Evolutionary conservation across 1,140 invertebrate species (phyloP).

Genomic region (Samia ricini): DNA sequence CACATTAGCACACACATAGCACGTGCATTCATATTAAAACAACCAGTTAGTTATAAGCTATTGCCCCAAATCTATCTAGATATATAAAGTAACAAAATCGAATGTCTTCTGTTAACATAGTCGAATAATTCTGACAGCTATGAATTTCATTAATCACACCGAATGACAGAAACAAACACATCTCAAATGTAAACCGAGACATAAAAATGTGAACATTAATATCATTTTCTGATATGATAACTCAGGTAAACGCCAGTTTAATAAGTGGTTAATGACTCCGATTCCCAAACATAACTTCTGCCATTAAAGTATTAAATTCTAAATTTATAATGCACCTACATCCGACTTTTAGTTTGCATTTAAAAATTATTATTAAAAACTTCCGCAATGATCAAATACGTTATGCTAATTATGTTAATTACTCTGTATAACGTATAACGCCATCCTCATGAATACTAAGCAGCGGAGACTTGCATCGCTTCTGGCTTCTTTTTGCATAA

Average conservation of each 20-base stretch:
- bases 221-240: neutral
- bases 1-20: no score
- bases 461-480: constrained; percentile 50
- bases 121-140: no score
- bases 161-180: neutral
- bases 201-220: neutral
- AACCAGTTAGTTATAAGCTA: no score
- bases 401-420: neutral
- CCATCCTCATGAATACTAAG: constrained; percentile 58
- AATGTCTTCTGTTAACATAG: no score
- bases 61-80: no score
- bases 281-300: constrained; percentile 7
- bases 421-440: constrained; percentile 31
- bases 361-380: neutral
- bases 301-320: neutral
- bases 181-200: neutral
- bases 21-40: no score
- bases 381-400: neutral
- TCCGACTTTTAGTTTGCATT: neutral
- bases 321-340: neutral
- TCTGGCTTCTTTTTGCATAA: constrained; percentile 53
- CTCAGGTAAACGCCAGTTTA: neutral
- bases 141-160: no score
- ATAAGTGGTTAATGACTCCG: neutral
- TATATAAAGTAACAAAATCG: no score